Evolutionary conservation across 2,888 invertebrate species (phyloP).

Genomic region (Archaeoteleia sp.): DNA sequence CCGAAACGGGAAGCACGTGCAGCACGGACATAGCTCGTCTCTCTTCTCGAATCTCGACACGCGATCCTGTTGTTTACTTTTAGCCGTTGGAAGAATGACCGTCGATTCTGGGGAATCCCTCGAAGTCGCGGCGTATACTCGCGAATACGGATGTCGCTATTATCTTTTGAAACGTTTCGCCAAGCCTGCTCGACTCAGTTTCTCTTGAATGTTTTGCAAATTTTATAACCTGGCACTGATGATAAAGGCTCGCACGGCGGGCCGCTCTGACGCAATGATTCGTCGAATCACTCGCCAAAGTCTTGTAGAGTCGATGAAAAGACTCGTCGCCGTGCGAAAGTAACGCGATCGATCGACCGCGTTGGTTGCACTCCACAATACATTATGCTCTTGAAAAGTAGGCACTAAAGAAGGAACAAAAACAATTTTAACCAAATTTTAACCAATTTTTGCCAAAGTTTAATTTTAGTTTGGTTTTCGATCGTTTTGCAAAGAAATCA

Average conservation of each 20-base stretch:
- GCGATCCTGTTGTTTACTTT: slow-evolving; percentile 23
- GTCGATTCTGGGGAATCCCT: slow-evolving; percentile 25
- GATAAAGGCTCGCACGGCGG: no score
- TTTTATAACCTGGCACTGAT: no score
- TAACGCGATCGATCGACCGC: slow-evolving; percentile 49
- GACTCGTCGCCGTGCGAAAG: slow-evolving; percentile 28
- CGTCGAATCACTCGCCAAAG: slow-evolving; percentile 21
- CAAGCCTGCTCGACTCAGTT: slow-evolving; percentile 6
- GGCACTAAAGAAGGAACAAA: no score
- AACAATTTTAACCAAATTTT: no score
- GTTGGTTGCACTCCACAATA: slow-evolving; percentile 14
- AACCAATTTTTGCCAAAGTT: no score
- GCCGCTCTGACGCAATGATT: slow-evolving; percentile 4
- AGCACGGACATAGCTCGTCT: slow-evolving; percentile 35
- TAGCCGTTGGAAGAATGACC: slow-evolving; percentile 9
- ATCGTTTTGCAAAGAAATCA: no score
- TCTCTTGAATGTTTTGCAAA: no score
- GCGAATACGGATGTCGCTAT: slow-evolving; percentile 13
- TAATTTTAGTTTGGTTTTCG: no score
- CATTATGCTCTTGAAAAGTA: slow-evolving; percentile 43
- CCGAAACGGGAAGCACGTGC: slow-evolving; percentile 28
- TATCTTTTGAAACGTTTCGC: slow-evolving; percentile 8
- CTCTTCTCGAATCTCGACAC: slow-evolving; percentile 9
- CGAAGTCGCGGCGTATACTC: neutral
- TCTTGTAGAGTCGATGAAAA: slow-evolving; percentile 20